A percentile compares a stretch with the other conserved stretches of the same genome.
Evolutionary conservation across 2,113 vertebrate species (phyloP).

Genomic region (Actenoides lindsayi): DNA sequence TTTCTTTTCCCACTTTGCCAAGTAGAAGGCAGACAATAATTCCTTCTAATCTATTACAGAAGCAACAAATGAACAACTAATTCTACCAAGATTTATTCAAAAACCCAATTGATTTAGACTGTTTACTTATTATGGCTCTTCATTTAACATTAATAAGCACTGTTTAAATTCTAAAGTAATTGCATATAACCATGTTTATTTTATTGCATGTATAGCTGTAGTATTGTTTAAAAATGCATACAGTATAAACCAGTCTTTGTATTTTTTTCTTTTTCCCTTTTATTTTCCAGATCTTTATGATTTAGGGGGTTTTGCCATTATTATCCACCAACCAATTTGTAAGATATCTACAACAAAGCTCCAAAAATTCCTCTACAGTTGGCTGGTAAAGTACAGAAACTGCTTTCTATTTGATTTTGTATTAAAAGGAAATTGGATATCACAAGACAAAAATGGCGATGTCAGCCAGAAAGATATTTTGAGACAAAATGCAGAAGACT

Average conservation of each 20-base stretch:
- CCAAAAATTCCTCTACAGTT: background rate
- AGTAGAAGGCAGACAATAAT: background rate
- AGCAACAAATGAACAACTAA: background rate
- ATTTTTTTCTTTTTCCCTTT: rapidly evolving
- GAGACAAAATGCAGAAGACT: background rate
- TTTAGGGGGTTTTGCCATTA: background rate
- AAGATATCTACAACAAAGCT: background rate
- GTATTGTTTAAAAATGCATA: background rate
- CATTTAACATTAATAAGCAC: background rate
- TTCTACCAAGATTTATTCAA: background rate
- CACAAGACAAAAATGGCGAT: slow-evolving; percentile 6
- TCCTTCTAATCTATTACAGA: background rate
- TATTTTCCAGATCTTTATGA: background rate
- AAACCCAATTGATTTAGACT: background rate
- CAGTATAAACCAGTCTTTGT: background rate
- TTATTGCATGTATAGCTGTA: background rate
- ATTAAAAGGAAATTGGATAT: slow-evolving; percentile 54
- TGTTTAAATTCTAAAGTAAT: background rate
- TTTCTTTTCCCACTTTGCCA: background rate
- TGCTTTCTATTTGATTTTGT: slow-evolving; percentile 19
- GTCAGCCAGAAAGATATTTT: slow-evolving; percentile 3
- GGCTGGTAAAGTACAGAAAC: slow-evolving; percentile 12
- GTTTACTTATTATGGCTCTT: background rate
- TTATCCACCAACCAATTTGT: background rate
- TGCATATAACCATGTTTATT: background rate